These are phyloP conservation scores for Drosophila bifasciata DNA, from an alignment of 1,140 invertebrate species.

Conservation along the genomic window DNA sequence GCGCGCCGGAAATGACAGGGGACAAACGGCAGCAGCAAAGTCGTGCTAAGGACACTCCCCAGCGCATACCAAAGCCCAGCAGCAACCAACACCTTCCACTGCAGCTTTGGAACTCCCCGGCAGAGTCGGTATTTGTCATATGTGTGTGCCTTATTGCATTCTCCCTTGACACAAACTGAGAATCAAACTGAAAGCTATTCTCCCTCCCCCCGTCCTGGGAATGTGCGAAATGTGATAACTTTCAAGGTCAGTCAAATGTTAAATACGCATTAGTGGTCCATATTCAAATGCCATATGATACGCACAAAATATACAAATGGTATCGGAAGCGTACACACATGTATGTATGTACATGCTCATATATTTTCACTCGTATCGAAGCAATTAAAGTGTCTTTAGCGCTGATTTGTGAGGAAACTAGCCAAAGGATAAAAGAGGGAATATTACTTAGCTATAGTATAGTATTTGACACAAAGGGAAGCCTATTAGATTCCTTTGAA, in stretches of 20 bases:
- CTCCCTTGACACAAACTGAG: slow-evolving; percentile 22
- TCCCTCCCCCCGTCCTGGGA: not conserved
- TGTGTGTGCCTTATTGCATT: slow-evolving; percentile 59
- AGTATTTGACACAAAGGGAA: too few species aligned
- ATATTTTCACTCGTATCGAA: slow-evolving; percentile 33
- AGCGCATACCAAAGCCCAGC: too few species aligned
- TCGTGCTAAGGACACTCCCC: slow-evolving; percentile 8
- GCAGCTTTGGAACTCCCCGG: slow-evolving; percentile 12
- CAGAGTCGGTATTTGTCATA: slow-evolving; percentile 3
- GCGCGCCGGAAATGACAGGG: slow-evolving; percentile 66
- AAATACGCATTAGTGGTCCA: slow-evolving; percentile 65
- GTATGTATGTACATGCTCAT: not conserved
- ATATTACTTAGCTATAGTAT: not conserved
- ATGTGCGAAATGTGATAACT: slow-evolving; percentile 61
- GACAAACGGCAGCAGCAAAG: slow-evolving; percentile 28
- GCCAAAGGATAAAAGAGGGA: slow-evolving; percentile 10
- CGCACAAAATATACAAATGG: slow-evolving; percentile 25
- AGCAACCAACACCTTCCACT: slow-evolving; percentile 1
- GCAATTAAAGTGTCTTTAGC: slow-evolving; percentile 81
- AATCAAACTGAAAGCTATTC: slow-evolving; percentile 20
- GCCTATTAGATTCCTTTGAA: too few species aligned
- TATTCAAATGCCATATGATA: slow-evolving; percentile 54
- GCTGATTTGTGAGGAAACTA: slow-evolving; percentile 14
- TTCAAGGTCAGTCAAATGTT: slow-evolving; percentile 71
- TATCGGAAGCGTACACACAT: not conserved